These are phyloP conservation scores for Peromyscus nudipes DNA, from an alignment of 2,797 vertebrate genomes.

Conservation along the genomic window DNA sequence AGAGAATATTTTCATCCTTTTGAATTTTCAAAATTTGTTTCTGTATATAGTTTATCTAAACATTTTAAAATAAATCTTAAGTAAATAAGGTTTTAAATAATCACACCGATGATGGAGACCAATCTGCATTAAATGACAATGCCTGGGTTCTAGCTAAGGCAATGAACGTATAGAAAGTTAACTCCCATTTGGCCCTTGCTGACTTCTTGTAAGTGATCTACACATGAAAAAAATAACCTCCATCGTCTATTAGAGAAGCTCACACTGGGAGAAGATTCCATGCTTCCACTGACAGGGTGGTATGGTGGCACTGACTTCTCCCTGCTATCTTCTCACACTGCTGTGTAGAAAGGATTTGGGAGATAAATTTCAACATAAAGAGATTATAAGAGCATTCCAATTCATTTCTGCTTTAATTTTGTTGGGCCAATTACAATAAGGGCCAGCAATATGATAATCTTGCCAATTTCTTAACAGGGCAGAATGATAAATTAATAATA, in stretches of 20 bases:
- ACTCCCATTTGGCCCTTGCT: background rate
- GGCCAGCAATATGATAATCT: background rate
- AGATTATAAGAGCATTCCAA: background rate
- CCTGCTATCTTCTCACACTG: background rate
- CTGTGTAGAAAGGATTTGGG: background rate
- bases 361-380: background rate
- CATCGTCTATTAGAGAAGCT: background rate
- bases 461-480: background rate
- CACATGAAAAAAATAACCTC: background rate
- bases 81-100: background rate
- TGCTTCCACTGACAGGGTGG: background rate
- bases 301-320: background rate
- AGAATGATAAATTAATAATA: background rate
- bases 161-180: background rate
- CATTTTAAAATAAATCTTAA: background rate
- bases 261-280: background rate
- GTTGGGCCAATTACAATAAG: background rate
- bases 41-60: background rate
- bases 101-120: background rate
- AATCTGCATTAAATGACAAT: background rate
- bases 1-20: constrained; percentile 19
- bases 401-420: background rate
- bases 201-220: background rate
- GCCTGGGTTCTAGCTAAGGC: background rate
- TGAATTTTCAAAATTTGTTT: background rate